Evolutionary conservation across 1,140 invertebrate genomes (phyloP).

Genomic region (Formica selysi): DNA sequence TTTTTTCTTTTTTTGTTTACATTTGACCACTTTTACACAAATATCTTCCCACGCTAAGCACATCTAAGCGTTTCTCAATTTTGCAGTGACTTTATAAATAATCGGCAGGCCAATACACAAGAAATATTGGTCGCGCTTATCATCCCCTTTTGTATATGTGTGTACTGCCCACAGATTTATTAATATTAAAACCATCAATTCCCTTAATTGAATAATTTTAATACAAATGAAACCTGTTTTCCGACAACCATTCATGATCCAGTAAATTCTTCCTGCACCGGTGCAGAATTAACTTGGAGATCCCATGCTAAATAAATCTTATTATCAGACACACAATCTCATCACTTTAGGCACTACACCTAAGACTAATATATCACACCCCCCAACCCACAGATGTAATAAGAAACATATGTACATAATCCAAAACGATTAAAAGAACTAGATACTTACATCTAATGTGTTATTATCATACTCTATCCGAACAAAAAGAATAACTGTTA

Average conservation of each 20-base stretch:
- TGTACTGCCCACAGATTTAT: neutral
- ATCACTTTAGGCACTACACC: slow-evolving; percentile 81
- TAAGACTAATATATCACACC: slow-evolving; percentile 78
- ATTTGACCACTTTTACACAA: slow-evolving; percentile 58
- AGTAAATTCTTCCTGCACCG: slow-evolving; percentile 4
- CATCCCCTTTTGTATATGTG: neutral
- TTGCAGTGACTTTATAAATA: slow-evolving; percentile 16
- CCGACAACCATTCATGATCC: neutral
- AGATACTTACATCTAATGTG: slow-evolving; percentile 40
- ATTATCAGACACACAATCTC: slow-evolving; percentile 74
- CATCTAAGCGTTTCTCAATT: slow-evolving; percentile 52
- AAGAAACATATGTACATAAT: slow-evolving; percentile 78
- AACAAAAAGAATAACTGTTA: slow-evolving; percentile 59
- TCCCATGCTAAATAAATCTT: slow-evolving; percentile 70
- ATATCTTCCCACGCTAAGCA: slow-evolving; percentile 47
- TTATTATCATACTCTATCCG: slow-evolving; percentile 32
- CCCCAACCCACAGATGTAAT: slow-evolving; percentile 64
- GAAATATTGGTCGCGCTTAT: slow-evolving; percentile 4
- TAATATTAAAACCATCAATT: slow-evolving; percentile 19
- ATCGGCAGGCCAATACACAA: neutral
- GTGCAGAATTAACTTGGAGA: slow-evolving; percentile 47
- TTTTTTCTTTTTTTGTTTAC: slow-evolving; percentile 40
- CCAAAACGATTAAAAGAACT: slow-evolving; percentile 70
- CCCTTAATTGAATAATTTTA: slow-evolving; percentile 1
- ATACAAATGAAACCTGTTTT: slow-evolving; percentile 17